Conservation (phyloP, 2,888 invertebrate genomes). For the Acleris cristana region DNA sequence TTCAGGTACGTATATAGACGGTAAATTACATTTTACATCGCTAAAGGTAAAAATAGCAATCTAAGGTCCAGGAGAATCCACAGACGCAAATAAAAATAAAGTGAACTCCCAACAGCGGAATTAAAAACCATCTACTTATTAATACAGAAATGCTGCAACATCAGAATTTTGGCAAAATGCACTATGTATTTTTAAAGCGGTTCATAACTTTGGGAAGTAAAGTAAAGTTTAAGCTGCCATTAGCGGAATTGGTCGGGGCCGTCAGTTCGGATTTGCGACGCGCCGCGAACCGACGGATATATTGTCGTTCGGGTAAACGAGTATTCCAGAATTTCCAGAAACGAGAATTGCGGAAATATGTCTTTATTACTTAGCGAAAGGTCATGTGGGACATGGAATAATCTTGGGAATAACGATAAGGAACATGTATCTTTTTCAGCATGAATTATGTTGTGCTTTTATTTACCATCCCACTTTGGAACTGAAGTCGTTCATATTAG, state of each 20-base stretch:
- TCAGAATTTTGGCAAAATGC: slow-evolving; percentile 27
- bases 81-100: background rate
- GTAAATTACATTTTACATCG: slow-evolving; percentile 11
- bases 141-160: slow-evolving; percentile 3
- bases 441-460: too few species aligned
- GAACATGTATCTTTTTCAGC: slow-evolving; percentile 4
- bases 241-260: slow-evolving; percentile 69
- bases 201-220: slow-evolving; percentile 61
- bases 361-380: slow-evolving; percentile 29
- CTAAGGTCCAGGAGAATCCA: too few species aligned
- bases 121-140: slow-evolving; percentile 7
- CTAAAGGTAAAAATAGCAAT: background rate
- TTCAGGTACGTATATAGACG: slow-evolving; percentile 51
- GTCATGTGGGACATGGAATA: slow-evolving; percentile 14
- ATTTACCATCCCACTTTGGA: too few species aligned
- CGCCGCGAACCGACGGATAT: slow-evolving; percentile 32
- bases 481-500: too few species aligned
- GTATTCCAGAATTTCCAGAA: slow-evolving; percentile 16
- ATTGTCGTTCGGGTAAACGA: slow-evolving; percentile 36
- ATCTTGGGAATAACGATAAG: background rate
- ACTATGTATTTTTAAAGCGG: slow-evolving; percentile 46
- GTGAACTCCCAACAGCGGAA: background rate
- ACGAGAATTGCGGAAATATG: slow-evolving; percentile 25
- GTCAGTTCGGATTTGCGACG: slow-evolving; percentile 65
- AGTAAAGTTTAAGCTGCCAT: slow-evolving; percentile 71